Conservation (phyloP, 2,888 invertebrate species). For the Drosophila mettleri region DNA sequence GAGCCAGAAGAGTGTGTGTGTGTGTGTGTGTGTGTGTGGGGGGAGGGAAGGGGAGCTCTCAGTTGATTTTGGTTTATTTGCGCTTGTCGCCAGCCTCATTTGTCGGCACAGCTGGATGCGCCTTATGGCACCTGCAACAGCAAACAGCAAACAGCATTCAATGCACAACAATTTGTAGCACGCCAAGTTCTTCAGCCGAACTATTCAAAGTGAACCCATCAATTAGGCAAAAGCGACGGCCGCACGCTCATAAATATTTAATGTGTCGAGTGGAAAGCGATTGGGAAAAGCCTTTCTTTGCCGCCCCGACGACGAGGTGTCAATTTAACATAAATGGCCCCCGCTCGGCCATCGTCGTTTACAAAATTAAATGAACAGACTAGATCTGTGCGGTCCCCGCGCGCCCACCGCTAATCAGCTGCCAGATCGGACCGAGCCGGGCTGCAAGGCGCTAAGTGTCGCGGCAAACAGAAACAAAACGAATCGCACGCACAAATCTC, state of each 20-base stretch:
- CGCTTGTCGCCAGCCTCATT: conserved; percentile 79
- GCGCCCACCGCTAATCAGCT: conserved; percentile 56
- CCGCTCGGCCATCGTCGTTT: conserved; percentile 59
- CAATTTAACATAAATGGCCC: conserved; percentile 80
- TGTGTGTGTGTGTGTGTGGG: no score
- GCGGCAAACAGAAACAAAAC: conserved; percentile 62
- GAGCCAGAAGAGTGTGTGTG: conserved; percentile 53
- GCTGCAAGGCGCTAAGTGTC: conserved; percentile 77
- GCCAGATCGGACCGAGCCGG: conserved; percentile 55
- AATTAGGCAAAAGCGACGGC: conserved; percentile 71
- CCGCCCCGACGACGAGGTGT: conserved; percentile 66
- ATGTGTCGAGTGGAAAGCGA: conserved; percentile 38
- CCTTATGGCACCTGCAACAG: conserved; percentile 71
- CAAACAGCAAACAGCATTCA: no score
- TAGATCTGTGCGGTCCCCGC: conserved; percentile 24
- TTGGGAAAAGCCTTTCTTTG: conserved; percentile 39
- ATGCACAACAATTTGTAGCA: conserved; percentile 62
- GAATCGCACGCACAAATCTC: conserved; percentile 79
- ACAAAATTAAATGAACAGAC: conserved; percentile 77
- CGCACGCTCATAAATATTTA: conserved; percentile 79
- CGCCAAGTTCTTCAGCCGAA: conserved; percentile 32
- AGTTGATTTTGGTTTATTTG: conserved; percentile 81
- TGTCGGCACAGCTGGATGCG: conserved; percentile 79
- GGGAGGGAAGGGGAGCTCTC: conserved; percentile 21
- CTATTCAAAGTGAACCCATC: conserved; percentile 63